Evolutionary conservation across 2,797 vertebrate genomes (phyloP), one percentile per base, ranked within the genome.

Genomic region (Anguilla obscura): DNA sequence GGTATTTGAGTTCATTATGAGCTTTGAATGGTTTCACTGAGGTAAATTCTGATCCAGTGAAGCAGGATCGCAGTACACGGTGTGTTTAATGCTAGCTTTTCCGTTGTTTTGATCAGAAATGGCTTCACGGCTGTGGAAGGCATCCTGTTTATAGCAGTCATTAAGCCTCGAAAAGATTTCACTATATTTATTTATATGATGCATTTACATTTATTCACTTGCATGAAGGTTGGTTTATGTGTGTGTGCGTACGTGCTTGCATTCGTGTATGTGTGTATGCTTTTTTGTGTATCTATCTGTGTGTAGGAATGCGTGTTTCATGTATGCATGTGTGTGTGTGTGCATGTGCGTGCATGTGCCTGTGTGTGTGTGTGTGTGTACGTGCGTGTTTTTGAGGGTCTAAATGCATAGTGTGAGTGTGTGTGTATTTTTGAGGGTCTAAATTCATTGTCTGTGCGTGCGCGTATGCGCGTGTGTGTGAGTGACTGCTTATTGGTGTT

Each of bases 61-160:
- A 36, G 30, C 2, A 50, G 79, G 7, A 9, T n/a, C 18, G 21
- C 9, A 50, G 18, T 48, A 50, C 33, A 40, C 2, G 79, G 7
- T 21, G 0, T 82, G 79, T 82, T 82, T n/a, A 50, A 50, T 6
- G 45, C 45, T 14, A 24, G 45, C 24, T 8, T n/a, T 50, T 82
- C 45, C 45, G 79, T 82, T 82, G 79, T 82, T 82, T 48, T 50
- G 79, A n/a, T 82, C 45, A 48, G n/a, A 48, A 82, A 82, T 82
- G 45, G 21, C 50, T 50, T 48, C 45, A 48, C 40, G 24, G 79
- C 79, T 50, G 45, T n/a, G 45, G 79, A 50, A 45, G 74, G 45
- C 24, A 50, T 82, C 40, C 79, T 82, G 79, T 82, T 82, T 82
- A 82, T 82, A 82, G 21, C 21, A 45, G 1, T 50, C 79, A 45